These are phyloP conservation scores for Trachythela sp. DNA, from an alignment of 64 coral and sea anemone species.

Conservation along the genomic window DNA sequence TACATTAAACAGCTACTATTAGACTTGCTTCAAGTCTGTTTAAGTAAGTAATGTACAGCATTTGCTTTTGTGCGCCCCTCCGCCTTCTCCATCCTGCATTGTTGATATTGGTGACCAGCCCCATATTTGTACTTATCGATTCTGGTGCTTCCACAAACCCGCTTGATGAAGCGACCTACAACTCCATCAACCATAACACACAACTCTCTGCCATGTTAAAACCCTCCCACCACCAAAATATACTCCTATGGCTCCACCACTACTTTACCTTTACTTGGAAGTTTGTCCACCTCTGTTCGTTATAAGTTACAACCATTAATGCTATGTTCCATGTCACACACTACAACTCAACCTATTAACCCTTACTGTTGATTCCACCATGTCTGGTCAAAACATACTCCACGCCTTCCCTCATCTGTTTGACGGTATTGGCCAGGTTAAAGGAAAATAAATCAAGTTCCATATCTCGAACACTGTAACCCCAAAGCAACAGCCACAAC, in stretches of 20 bases:
- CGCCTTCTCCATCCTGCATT: not conserved
- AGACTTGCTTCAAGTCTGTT: too few species aligned
- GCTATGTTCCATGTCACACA: constrained; percentile 18
- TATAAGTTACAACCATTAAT: too few species aligned
- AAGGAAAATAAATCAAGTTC: constrained; percentile 13
- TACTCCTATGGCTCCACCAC: too few species aligned
- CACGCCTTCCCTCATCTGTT: constrained; percentile 6
- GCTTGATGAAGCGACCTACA: not conserved
- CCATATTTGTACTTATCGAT: not conserved
- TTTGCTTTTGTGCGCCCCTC: too few species aligned
- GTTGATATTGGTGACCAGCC: not conserved
- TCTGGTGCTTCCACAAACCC: not conserved
- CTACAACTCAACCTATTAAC: constrained; percentile 13
- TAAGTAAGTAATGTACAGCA: too few species aligned
- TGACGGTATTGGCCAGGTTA: constrained; percentile 24
- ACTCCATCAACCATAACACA: not conserved
- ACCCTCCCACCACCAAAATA: too few species aligned
- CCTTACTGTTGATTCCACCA: too few species aligned
- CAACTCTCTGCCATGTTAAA: not conserved
- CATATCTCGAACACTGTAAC: not conserved
- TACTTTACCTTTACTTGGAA: too few species aligned
- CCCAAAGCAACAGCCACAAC: not conserved
- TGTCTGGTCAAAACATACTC: not conserved
- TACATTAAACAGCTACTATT: too few species aligned
- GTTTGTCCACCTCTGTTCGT: too few species aligned